Conservation (phyloP, 2,113 vertebrate genomes). For the Baryphthengus martii region DNA sequence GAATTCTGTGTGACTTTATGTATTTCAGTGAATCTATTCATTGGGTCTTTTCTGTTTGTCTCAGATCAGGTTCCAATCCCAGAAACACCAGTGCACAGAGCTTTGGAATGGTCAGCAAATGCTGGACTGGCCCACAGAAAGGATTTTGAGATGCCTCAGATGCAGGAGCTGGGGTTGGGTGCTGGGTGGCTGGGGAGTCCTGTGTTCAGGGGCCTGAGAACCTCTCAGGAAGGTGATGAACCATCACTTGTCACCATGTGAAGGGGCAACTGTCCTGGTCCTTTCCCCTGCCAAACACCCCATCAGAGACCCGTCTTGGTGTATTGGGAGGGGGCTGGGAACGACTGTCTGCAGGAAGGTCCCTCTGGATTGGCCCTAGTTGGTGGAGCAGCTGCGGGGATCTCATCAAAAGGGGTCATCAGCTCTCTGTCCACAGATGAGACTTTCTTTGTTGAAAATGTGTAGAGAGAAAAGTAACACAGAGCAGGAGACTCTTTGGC, state of each 20-base stretch:
- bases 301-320: not conserved
- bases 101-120: rapidly evolving
- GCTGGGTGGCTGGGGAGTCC: not conserved
- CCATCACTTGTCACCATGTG: not conserved
- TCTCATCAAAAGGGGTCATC: not conserved
- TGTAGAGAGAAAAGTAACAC: not conserved
- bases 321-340: not conserved
- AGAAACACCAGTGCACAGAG: not conserved
- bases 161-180: not conserved
- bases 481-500: not conserved
- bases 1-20: not conserved
- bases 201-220: not conserved
- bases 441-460: not conserved
- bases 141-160: not conserved
- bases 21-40: rapidly evolving
- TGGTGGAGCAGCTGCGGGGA: not conserved
- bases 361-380: rapidly evolving
- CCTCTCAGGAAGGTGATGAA: not conserved
- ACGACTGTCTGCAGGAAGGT: rapidly evolving
- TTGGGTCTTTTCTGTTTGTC: not conserved
- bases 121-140: not conserved
- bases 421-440: not conserved
- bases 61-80: rapidly evolving
- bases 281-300: not conserved
- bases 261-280: not conserved